Percentiles rank a stretch among this genome's conserved stretches.
Evolutionary conservation across 2,113 vertebrate genomes (phyloP).

Genomic region (Microtus montanus): DNA sequence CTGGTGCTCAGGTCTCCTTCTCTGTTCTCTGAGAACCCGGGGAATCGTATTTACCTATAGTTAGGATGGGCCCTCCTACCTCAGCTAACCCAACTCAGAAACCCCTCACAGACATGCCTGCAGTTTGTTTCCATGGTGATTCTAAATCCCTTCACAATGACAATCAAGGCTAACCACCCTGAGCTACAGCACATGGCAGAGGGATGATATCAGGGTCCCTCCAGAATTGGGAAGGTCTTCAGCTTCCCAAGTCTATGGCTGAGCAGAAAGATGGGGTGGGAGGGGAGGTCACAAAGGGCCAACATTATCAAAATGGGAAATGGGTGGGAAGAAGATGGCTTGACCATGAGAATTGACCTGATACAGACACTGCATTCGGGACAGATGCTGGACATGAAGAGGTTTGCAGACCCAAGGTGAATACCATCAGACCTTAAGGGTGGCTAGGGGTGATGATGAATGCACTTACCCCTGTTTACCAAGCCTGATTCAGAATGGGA

Average conservation of each 20-base stretch:
- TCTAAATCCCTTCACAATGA: background rate
- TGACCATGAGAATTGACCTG: background rate
- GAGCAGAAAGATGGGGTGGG: background rate
- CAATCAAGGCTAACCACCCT: background rate
- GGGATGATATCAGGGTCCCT: background rate
- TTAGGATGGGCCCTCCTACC: background rate
- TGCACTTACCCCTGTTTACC: background rate
- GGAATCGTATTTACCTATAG: background rate
- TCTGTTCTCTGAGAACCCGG: background rate
- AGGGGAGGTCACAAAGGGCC: background rate
- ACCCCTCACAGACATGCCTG: background rate
- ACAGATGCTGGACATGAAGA: background rate
- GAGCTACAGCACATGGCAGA: background rate
- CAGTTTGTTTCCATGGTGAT: background rate
- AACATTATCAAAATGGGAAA: background rate
- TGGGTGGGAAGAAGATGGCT: background rate
- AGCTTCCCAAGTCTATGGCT: background rate
- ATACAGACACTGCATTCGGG: background rate
- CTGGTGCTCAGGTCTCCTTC: background rate
- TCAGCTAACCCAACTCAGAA: background rate
- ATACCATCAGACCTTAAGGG: background rate
- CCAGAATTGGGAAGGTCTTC: background rate
- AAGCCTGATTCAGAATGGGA: background rate
- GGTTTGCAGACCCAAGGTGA: background rate
- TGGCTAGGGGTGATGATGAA: background rate